A percentile compares a stretch with the other conserved stretches of the same genome.
Evolutionary conservation across 2,888 invertebrate species (phyloP).

Genomic region (Chrysomela aeneicollis): DNA sequence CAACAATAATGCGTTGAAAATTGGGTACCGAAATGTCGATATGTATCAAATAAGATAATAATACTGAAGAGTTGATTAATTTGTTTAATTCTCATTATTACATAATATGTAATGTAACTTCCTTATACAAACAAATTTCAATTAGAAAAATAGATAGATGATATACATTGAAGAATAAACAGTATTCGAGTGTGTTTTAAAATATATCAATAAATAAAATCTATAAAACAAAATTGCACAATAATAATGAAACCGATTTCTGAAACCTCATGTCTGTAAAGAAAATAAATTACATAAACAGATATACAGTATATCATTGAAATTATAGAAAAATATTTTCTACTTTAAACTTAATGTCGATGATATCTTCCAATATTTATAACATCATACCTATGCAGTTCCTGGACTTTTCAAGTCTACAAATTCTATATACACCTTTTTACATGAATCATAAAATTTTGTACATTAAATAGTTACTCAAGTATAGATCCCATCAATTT

Average conservation of each 20-base stretch:
- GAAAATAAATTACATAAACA: conserved; percentile 19
- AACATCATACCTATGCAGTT: conserved; percentile 1
- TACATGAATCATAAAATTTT: conserved; percentile 16
- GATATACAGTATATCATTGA: too few relatives aligned
- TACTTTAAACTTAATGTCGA: not conserved
- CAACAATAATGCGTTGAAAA: too few relatives aligned
- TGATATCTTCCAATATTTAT: conserved; percentile 14
- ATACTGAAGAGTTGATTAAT: too few relatives aligned
- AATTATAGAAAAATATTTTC: not conserved
- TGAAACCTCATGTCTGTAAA: conserved; percentile 1
- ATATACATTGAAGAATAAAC: conserved; percentile 21
- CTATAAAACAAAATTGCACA: conserved; percentile 30
- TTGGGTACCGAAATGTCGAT: too few relatives aligned
- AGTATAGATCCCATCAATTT: too few relatives aligned
- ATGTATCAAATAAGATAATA: too few relatives aligned
- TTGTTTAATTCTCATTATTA: too few relatives aligned
- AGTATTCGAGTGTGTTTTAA: not conserved
- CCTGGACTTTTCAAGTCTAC: conserved; percentile 20
- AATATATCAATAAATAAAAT: conserved; percentile 2
- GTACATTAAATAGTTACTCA: not conserved
- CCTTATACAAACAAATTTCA: conserved; percentile 19
- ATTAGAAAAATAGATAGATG: conserved; percentile 24
- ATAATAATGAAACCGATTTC: not conserved
- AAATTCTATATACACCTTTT: conserved; percentile 26
- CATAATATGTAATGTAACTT: conserved; percentile 20